phyloP scores from a whole-genome alignment of 92 coral and sea anemone genomes.

The Metridium senile region DNA sequence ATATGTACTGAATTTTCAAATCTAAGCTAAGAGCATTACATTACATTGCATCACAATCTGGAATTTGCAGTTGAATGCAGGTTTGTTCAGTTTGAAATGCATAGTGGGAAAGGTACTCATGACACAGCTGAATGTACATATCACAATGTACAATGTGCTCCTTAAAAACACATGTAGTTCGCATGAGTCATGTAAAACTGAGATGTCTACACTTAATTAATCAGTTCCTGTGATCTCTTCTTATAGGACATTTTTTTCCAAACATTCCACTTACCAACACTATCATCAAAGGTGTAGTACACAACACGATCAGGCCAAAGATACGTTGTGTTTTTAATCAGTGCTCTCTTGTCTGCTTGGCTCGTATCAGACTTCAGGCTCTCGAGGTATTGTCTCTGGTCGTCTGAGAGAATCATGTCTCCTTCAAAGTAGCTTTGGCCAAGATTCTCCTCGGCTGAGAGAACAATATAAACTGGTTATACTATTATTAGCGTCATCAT shows the following conservation, averaged over 20 bases:
- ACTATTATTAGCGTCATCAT: background rate
- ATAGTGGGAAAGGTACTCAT: too few species aligned
- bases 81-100: too few species aligned
- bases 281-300: slow-evolving; percentile 64
- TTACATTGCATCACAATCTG: too few species aligned
- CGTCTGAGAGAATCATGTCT: slow-evolving; percentile 76
- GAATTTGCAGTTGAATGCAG: too few species aligned
- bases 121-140: too few species aligned
- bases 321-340: slow-evolving; percentile 72
- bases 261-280: slow-evolving; percentile 65
- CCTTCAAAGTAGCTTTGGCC: slow-evolving; percentile 90
- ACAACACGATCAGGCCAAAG: slow-evolving; percentile 81
- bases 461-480: background rate
- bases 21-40: too few species aligned
- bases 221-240: too few species aligned
- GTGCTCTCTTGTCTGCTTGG: slow-evolving; percentile 60
- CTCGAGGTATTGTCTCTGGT: slow-evolving; percentile 63
- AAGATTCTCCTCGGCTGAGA: slow-evolving; percentile 75
- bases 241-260: background rate
- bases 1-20: too few species aligned
- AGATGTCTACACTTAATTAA: too few species aligned
- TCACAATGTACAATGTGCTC: too few species aligned
- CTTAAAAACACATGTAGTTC: too few species aligned
- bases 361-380: slow-evolving; percentile 47
- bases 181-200: too few species aligned